Evolutionary conservation across 1,140 invertebrate genomes (phyloP).

Genomic region (Zophobas atratus): DNA sequence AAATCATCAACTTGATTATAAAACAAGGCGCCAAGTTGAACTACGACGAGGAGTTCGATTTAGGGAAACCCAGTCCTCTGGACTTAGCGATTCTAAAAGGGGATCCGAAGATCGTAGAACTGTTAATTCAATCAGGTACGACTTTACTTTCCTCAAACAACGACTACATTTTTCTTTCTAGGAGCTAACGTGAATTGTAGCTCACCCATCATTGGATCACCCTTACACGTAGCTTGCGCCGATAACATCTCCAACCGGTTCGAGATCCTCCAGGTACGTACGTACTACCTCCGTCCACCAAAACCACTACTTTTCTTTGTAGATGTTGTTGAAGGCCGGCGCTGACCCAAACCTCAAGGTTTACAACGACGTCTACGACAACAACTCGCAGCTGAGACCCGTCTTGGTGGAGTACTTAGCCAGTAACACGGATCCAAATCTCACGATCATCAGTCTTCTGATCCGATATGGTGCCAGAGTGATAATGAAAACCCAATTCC

Average conservation of each 20-base stretch:
- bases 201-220: conserved; percentile 87
- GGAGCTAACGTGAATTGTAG: conserved; percentile 87
- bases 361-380: conserved; percentile 78
- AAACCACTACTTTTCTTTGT: conserved; percentile 58
- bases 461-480: conserved; percentile 86
- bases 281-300: not conserved
- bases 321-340: conserved; percentile 81
- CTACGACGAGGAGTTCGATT: conserved; percentile 74
- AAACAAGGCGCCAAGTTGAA: conserved; percentile 85
- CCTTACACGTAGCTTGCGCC: conserved; percentile 89
- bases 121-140: conserved; percentile 79
- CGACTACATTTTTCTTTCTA: conserved; percentile 62
- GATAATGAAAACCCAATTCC: conserved; percentile 86
- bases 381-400: conserved; percentile 77
- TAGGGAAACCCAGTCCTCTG: conserved; percentile 86
- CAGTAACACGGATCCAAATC: conserved; percentile 79
- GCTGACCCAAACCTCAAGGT: conserved; percentile 87
- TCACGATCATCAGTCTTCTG: conserved; percentile 80
- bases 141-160: not conserved
- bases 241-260: conserved; percentile 84
- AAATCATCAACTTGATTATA: conserved; percentile 85
- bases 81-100: conserved; percentile 89
- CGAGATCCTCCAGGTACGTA: conserved; percentile 71
- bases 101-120: conserved; percentile 80
- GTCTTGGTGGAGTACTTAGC: conserved; percentile 88